Conservation (phyloP, 1,140 invertebrate genomes). For the Phthorimaea operculella region DNA sequence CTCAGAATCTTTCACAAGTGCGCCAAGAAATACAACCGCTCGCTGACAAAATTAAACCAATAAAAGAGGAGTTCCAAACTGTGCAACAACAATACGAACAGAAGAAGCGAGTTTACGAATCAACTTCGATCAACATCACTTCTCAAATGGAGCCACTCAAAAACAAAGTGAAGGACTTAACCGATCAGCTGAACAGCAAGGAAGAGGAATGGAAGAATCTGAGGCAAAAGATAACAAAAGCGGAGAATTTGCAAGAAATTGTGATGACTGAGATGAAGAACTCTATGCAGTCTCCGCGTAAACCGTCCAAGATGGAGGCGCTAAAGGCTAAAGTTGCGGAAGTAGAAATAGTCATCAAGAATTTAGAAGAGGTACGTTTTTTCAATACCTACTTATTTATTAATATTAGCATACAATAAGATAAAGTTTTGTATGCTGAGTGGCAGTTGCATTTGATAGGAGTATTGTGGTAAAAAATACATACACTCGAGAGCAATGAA, state of each 20-base stretch:
- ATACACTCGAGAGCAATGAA: too few relatives aligned
- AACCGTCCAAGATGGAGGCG: conserved; percentile 60
- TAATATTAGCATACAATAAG: too few relatives aligned
- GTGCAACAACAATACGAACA: conserved; percentile 65
- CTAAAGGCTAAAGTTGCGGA: conserved; percentile 56
- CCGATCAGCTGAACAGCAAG: conserved; percentile 55
- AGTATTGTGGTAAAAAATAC: too few relatives aligned
- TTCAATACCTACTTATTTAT: too few relatives aligned
- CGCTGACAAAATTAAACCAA: conserved; percentile 57
- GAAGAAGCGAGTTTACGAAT: conserved; percentile 64
- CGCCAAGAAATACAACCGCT: conserved; percentile 62
- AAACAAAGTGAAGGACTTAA: conserved; percentile 53
- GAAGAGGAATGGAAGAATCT: conserved; percentile 68
- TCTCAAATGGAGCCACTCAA: conserved; percentile 66
- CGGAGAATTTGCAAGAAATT: conserved; percentile 63
- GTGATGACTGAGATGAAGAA: conserved; percentile 65
- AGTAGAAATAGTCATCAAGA: conserved; percentile 50
- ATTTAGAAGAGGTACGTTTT: conserved; percentile 54
- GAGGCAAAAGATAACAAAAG: conserved; percentile 64
- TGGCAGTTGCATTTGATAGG: too few relatives aligned
- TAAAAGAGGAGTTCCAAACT: conserved; percentile 61
- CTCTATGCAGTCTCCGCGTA: conserved; percentile 58
- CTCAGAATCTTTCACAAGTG: conserved; percentile 58
- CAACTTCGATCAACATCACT: conserved; percentile 63
- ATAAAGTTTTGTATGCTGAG: too few relatives aligned